These are phyloP conservation scores for Ancistrus triradiatus DNA, from an alignment of 2,113 vertebrate genomes.

Conservation along the genomic window DNA sequence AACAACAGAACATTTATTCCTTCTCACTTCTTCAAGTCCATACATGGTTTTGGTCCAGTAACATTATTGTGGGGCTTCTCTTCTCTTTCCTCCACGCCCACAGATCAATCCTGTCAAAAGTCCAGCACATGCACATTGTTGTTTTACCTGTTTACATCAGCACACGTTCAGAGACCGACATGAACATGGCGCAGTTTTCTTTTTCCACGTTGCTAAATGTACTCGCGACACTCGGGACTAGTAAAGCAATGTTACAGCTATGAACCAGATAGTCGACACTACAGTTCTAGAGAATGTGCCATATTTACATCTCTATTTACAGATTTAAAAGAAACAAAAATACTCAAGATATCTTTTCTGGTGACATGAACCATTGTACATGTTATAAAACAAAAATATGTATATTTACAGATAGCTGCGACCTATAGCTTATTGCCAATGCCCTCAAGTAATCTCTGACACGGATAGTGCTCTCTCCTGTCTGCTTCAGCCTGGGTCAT, in stretches of 20 bases:
- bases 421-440: slow-evolving; percentile 96
- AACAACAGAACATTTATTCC: slow-evolving; percentile 67
- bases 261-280: slow-evolving; percentile 80
- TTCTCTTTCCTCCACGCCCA: slow-evolving; percentile 65
- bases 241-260: slow-evolving; percentile 89
- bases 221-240: slow-evolving; percentile 72
- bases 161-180: slow-evolving; percentile 69
- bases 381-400: slow-evolving; percentile 54
- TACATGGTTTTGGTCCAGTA: slow-evolving; percentile 87
- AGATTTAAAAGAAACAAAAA: slow-evolving; percentile 68
- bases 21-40: slow-evolving; percentile 48
- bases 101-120: slow-evolving; percentile 69
- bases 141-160: slow-evolving; percentile 75
- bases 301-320: slow-evolving; percentile 86
- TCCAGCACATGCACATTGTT: slow-evolving; percentile 86
- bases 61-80: slow-evolving; percentile 70
- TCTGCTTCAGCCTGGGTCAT: slow-evolving; percentile 30
- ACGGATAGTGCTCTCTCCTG: neutral
- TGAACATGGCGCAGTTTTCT: slow-evolving; percentile 53
- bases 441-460: slow-evolving; percentile 75
- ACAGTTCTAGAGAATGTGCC: slow-evolving; percentile 86
- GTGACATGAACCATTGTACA: slow-evolving; percentile 75
- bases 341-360: slow-evolving; percentile 58
- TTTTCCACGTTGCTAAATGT: slow-evolving; percentile 41
- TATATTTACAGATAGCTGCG: slow-evolving; percentile 86